Evolutionary conservation across 2,888 invertebrate species (phyloP).

Genomic region (Coelogynopora nodosa): DNA sequence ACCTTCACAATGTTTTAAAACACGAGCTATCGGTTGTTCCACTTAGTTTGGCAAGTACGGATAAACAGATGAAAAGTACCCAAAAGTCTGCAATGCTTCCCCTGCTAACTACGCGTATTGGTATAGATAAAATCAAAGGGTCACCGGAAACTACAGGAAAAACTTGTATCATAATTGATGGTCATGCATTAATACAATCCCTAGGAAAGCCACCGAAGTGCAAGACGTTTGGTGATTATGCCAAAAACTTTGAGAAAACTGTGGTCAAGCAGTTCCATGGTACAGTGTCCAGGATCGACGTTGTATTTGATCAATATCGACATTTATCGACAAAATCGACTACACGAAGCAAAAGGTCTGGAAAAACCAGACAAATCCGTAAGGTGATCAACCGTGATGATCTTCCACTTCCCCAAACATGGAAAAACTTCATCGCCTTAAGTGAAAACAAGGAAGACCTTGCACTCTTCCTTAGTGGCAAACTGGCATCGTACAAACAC

Average conservation of each 20-base stretch:
- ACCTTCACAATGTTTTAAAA: constrained; percentile 20
- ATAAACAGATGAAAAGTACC: constrained; percentile 13
- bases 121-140: constrained; percentile 5
- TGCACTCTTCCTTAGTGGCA: constrained; percentile 38
- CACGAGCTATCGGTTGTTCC: neutral
- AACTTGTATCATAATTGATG: constrained; percentile 40
- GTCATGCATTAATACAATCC: constrained; percentile 45
- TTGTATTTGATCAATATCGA: constrained; percentile 46
- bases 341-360: constrained; percentile 41
- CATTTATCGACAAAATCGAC: constrained; percentile 42
- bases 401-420: constrained; percentile 43
- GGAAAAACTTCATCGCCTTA: constrained; percentile 44
- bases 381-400: constrained; percentile 29
- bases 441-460: constrained; percentile 46
- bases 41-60: constrained; percentile 13
- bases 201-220: constrained; percentile 44
- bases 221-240: constrained; percentile 46
- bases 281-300: constrained; percentile 38
- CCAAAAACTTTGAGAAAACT: constrained; percentile 34
- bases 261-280: constrained; percentile 37
- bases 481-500: constrained; percentile 18
- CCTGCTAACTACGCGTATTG: neutral
- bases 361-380: constrained; percentile 32
- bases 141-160: constrained; percentile 21
- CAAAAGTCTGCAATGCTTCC: neutral